Base-by-base conservation (phyloP, 2,888 invertebrate genomes). In the Dolichopus griseipennis region DNA sequence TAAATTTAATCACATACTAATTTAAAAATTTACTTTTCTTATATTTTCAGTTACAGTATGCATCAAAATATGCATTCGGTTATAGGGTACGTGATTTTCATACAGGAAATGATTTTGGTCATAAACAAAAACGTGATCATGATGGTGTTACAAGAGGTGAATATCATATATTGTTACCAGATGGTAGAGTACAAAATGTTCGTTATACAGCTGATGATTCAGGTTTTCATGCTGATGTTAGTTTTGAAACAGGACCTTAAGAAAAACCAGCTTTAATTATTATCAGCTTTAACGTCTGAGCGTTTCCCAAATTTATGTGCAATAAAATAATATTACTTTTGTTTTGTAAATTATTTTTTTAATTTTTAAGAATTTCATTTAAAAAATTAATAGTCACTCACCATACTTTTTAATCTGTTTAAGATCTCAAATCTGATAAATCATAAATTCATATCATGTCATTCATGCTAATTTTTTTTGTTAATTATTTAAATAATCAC, bases 201-300 rank as follows among this genome's bases (percentile, higher is more conserved):
- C 84, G 87, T 71, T 93, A 93, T 79, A 87, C 86, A 73, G 92
- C 90, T 0, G 92, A 92, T 68, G 86, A 88, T 65, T 84, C 84
- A 66, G 92, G 92, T 9, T 92, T 87, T 79, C 90, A 90, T 76
- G 92, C 92, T 7, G 87, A 88, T 75, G 89, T 92, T 64, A 87
- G 88, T 20, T 91, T 91, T 73, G 85, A 85, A 69, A 73, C 71
- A 71, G 77, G 74, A 63, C 74, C 75, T 69, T 75, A 71, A 76
- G 67, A 61, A 27, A 65, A 7, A 10, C 2, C 34, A 65, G 1
- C 22, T n/a, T 21, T 21, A 2, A 20, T 21, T 62, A 37, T 37
- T 7, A 37, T 7, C 8, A 10, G n/a, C n/a, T 27, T 27, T 10
- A 37, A 37, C 8, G 12, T 10, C 2, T 37, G 12, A n/a, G 8